Evolutionary conservation across 2,888 invertebrate genomes (phyloP).

Genomic region (Phaedon cochleariae): DNA sequence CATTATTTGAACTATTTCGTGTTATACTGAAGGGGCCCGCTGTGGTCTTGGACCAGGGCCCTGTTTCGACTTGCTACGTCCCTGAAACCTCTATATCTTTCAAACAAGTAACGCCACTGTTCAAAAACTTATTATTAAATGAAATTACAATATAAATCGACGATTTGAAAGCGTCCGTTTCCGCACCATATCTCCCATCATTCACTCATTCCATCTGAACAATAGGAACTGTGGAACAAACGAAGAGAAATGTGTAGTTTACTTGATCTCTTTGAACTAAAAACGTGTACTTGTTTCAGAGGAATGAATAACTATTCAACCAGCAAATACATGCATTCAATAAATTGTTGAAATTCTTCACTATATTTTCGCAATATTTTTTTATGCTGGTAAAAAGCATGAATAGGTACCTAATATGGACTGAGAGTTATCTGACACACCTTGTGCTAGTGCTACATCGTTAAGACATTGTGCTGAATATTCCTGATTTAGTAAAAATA

Average conservation of each 20-base stretch:
- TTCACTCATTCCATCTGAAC: constrained; percentile 28
- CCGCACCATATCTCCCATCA: constrained; percentile 38
- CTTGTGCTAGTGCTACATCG: too few species aligned
- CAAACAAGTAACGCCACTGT: background rate
- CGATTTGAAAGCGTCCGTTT: constrained; percentile 37
- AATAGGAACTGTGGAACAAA: constrained; percentile 41
- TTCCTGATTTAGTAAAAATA: background rate
- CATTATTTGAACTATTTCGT: too few species aligned
- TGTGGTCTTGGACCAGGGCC: too few species aligned
- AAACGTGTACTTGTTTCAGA: background rate
- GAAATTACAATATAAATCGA: constrained; percentile 22
- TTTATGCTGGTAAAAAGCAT: too few species aligned
- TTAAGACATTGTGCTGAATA: too few species aligned
- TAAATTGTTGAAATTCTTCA: background rate
- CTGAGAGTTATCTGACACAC: too few species aligned
- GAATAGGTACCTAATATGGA: background rate
- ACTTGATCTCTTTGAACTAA: background rate
- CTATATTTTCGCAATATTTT: background rate
- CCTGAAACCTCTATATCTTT: too few species aligned
- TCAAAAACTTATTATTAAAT: background rate
- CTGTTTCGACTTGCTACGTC: too few species aligned
- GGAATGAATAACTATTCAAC: background rate
- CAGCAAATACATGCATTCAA: background rate
- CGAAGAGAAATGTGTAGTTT: constrained; percentile 14
- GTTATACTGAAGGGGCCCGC: too few species aligned